Evolutionary conservation across 2,888 invertebrate species (phyloP).

Genomic region (Hirudinaria manillensis): DNA sequence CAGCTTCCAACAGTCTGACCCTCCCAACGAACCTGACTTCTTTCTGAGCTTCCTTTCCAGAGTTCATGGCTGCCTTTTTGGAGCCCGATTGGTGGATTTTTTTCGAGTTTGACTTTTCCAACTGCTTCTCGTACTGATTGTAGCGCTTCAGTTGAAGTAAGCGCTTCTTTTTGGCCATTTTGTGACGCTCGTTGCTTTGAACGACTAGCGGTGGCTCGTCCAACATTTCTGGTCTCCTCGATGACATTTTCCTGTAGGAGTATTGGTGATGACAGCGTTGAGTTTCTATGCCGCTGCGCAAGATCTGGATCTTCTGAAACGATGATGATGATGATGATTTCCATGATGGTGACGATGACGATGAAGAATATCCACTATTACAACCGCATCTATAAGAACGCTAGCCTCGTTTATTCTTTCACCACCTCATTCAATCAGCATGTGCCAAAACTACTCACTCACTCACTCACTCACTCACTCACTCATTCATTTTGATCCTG

Average conservation of each 20-base stretch:
- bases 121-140: conserved; percentile 81
- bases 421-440: neutral
- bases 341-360: no score
- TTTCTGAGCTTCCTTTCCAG: neutral
- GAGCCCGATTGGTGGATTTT: conserved; percentile 21
- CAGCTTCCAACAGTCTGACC: conserved; percentile 91
- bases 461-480: conserved; percentile 12
- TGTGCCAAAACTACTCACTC: neutral
- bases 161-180: conserved; percentile 77
- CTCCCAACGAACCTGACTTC: conserved; percentile 62
- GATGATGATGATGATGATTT: no score
- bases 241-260: conserved; percentile 32
- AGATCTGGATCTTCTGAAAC: no score
- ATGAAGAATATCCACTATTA: no score
- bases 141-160: conserved; percentile 79
- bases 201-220: conserved; percentile 91
- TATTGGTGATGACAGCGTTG: neutral
- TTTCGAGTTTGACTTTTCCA: conserved; percentile 60
- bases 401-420: no score
- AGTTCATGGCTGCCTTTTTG: conserved; percentile 36
- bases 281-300: neutral
- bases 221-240: conserved; percentile 84
- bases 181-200: conserved; percentile 79
- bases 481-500: neutral
- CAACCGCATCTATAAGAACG: no score